Evolutionary conservation across 2,888 invertebrate genomes (phyloP), one percentile per base, ranked within the genome.

Genomic region (Magallana nippona): DNA sequence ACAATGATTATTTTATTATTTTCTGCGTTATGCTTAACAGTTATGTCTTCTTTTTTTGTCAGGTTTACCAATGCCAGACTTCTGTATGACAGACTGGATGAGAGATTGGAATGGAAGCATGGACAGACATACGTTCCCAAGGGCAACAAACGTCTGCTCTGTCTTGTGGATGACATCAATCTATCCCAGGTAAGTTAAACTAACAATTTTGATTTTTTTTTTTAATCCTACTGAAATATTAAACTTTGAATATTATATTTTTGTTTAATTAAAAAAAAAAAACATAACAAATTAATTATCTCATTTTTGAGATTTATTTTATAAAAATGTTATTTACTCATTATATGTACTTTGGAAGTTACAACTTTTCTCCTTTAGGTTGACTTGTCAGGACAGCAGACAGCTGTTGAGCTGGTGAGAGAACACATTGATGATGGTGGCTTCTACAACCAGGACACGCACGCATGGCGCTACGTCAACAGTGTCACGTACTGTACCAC

Each of bases 341-440:
- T 44, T 44, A 44, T 13, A 8, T n/a, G 1, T n/a, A 77, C n/a
- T n/a, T 77, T 32, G 44, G 32, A 32, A n/a, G n/a, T 44, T 1
- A 78, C 10, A 27, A 57, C 60, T 83, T 60, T 79, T 22, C 17
- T 17, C 84, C n/a, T 82, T 8, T 86, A 94, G 93, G 91, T 92
- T 81, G 94, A 94, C 87, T 62, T 88, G 57, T 91, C 88, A 84
- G 91, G 92, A 55, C 90, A 92, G 84, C 94, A 94, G 91, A 92
- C 94, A 10, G 93, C 94, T 10, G 89, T 91, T 56, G 94, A 94
- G 88, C 88, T 94, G 83, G 89, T 94, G 5, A 88, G 94, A 77
- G 93, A 94, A 86, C 94, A 94, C 87, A 90, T 94, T 79, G 94
- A 94, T 86, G 93, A 93, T 82, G 94, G 94, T 55, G 94, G 94